These are phyloP conservation scores for Setipinna tenuifilis DNA, from an alignment of 2,797 vertebrate genomes.

Conservation along the genomic window DNA sequence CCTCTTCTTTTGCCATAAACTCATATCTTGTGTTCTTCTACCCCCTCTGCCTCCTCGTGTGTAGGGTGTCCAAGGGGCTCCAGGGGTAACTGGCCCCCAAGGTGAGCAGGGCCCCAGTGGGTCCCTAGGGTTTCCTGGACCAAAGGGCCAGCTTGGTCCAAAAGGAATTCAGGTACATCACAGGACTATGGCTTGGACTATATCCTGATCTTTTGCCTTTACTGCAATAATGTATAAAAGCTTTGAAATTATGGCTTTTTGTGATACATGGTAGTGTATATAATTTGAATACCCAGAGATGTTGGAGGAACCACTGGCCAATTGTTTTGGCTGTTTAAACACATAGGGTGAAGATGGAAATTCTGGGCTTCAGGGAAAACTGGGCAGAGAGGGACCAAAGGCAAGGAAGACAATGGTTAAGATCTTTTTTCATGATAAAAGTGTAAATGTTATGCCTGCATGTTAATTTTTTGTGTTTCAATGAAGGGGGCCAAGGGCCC, in stretches of 20 bases:
- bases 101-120: constrained; percentile 80
- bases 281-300: no score
- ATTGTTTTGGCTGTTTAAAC: neutral
- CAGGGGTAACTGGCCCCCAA: constrained; percentile 73
- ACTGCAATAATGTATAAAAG: no score
- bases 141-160: constrained; percentile 71
- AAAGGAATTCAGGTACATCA: constrained; percentile 74
- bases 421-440: neutral
- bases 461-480: constrained; percentile 28
- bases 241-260: no score
- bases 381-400: constrained; percentile 76
- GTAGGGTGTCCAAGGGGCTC: constrained; percentile 75
- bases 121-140: constrained; percentile 78
- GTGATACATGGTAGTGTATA: neutral
- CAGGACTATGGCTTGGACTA: neutral
- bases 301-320: neutral
- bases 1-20: neutral
- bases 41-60: constrained; percentile 27
- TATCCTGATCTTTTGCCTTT: no score
- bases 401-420: constrained; percentile 63
- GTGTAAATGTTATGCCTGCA: neutral
- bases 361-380: constrained; percentile 71
- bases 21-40: neutral
- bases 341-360: constrained; percentile 78
- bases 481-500: constrained; percentile 82